Conservation (phyloP, 1,140 invertebrate species). For the Stegodyphus mimosarum region DNA sequence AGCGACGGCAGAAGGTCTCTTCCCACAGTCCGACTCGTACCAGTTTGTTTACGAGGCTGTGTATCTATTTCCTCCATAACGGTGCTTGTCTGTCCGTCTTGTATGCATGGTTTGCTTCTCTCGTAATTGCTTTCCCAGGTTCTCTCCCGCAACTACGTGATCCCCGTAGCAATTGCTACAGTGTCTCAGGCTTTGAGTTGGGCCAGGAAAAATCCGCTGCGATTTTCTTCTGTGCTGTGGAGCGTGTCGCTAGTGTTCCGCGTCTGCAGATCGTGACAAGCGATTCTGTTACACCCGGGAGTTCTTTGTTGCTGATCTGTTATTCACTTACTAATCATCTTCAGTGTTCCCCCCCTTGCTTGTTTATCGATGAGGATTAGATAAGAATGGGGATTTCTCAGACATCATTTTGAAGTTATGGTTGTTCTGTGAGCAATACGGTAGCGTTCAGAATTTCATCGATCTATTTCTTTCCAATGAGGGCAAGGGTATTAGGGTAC, state of each 20-base stretch:
- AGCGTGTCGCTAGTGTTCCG: not conserved
- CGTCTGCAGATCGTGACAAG: not conserved
- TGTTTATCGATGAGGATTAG: too few species aligned
- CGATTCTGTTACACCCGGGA: too few species aligned
- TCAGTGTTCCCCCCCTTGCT: too few species aligned
- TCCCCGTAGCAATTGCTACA: conserved; percentile 13
- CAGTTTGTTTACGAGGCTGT: conserved; percentile 9
- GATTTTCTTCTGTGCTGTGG: not conserved
- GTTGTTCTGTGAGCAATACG: too few species aligned
- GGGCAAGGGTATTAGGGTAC: not conserved
- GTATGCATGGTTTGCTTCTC: conserved; percentile 2
- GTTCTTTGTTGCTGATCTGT: too few species aligned
- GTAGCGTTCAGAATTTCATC: too few species aligned
- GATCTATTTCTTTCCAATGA: not conserved
- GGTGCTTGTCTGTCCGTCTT: conserved; percentile 16
- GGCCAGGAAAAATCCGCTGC: not conserved
- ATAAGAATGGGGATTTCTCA: too few species aligned
- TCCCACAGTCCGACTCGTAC: conserved; percentile 7
- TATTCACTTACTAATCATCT: too few species aligned
- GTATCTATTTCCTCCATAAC: conserved; percentile 2
- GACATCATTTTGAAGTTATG: too few species aligned
- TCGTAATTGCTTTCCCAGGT: not conserved
- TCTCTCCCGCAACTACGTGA: not conserved
- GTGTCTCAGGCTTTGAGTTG: not conserved
- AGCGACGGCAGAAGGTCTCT: not conserved